Evolutionary conservation across 2,888 invertebrate genomes (phyloP), one percentile per base, ranked within the genome.

Genomic region (Tinea semifulvella): DNA sequence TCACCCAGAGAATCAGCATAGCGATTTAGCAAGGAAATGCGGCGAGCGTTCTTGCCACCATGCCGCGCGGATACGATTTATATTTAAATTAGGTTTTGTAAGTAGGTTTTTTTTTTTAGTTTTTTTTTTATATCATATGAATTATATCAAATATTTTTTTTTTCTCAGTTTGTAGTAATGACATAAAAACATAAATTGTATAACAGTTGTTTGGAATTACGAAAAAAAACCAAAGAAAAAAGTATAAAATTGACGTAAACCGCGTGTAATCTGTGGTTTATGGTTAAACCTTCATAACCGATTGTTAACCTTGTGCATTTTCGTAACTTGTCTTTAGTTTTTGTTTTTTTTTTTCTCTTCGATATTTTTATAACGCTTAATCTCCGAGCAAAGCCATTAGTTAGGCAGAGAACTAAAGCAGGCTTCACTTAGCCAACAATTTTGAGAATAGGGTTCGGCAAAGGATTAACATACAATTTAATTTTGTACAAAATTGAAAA

Each of bases 331-430:
- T 3, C 13, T 36, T 18, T 40, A 3, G 36, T 17, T 38, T 25
- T 20, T 42, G 11, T 3, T 22, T 16, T 16, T 16, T 52, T 54
- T 58, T 53, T 54, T 52, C 46, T 52, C 50, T 43, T 51, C 54
- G 52, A 63, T 65, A 65, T 63, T 68, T 68, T 68, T 66, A 63
- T 66, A 61, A 60, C 56, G 53, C 56, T 57, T 59, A 66, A 67
- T 64, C 61, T 66, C 55, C 53, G 57, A 55, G 54, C 52, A 3
- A 8, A 50, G 58, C 60, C 60, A 61, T 66, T 61, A 60, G 62
- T 63, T 61, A 59, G 55, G 55, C 54, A 58, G 55, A 54, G 55
- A 61, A 61, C 62, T 63, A 59, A 63, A 58, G 55, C 56, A 56
- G 19, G 40, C 57, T 61, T 61, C 57, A 64, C 64, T 64, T 63